Conservation (phyloP, 2,113 vertebrate genomes). For the Propithecus coquereli region DNA sequence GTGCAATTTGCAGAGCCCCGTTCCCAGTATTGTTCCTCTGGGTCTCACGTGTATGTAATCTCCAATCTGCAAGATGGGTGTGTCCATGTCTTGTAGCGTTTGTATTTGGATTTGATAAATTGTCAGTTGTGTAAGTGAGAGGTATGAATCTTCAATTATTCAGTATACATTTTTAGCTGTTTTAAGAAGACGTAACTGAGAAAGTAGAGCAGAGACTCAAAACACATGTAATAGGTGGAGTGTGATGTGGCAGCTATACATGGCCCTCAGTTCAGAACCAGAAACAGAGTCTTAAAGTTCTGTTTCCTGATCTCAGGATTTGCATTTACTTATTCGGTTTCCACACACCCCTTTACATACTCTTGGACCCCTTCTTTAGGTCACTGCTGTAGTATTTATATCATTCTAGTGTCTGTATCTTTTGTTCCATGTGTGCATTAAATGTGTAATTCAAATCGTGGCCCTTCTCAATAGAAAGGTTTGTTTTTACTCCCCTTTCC, state of each 20-base stretch:
- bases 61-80: not conserved
- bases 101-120: not conserved
- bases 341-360: accelerated
- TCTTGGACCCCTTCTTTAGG: not conserved
- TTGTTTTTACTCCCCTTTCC: not conserved
- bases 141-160: not conserved
- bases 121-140: not conserved
- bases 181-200: not conserved
- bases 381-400: not conserved
- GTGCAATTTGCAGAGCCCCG: too few species aligned
- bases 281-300: not conserved
- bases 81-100: not conserved
- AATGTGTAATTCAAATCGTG: not conserved
- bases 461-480: not conserved
- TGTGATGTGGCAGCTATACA: accelerated
- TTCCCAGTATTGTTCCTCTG: accelerated
- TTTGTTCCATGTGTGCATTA: not conserved
- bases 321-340: accelerated
- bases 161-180: not conserved
- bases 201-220: not conserved
- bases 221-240: too few species aligned
- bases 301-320: not conserved
- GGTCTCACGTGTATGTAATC: too few species aligned
- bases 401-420: accelerated
- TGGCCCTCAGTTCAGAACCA: not conserved